Evolutionary conservation across 1,140 invertebrate species (phyloP).

Genomic region (Heterodera carotae): DNA sequence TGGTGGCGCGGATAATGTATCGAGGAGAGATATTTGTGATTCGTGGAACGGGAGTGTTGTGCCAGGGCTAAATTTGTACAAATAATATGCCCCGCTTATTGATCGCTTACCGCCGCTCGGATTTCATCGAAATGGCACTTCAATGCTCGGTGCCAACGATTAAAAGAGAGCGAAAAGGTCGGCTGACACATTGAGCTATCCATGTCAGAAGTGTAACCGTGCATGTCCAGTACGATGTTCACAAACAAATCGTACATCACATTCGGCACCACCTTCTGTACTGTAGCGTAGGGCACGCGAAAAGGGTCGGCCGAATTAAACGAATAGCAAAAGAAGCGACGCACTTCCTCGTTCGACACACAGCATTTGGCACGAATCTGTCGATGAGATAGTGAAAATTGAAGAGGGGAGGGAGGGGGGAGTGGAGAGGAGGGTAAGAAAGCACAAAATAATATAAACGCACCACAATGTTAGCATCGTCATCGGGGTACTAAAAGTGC

Average conservation of each 20-base stretch:
- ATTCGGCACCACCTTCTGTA: neutral
- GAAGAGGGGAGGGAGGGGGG: neutral
- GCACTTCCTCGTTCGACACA: neutral
- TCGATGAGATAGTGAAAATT: neutral
- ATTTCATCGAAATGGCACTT: neutral
- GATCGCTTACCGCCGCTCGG: neutral
- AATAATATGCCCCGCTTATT: neutral
- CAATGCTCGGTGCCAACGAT: neutral
- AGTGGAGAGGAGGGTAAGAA: neutral
- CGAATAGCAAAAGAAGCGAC: neutral
- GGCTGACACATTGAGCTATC: neutral
- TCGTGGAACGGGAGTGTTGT: neutral
- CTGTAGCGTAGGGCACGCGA: neutral
- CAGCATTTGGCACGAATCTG: neutral
- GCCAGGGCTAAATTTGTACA: neutral
- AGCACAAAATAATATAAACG: too few species aligned
- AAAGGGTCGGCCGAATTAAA: neutral
- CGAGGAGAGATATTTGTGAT: neutral
- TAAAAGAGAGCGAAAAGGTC: neutral
- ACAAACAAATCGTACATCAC: neutral
- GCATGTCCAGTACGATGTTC: neutral
- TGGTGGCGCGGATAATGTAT: neutral
- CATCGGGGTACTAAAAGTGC: neutral
- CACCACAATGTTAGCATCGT: neutral
- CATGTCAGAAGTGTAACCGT: neutral